phyloP scores from a whole-genome alignment of 2,888 invertebrate species.

The Microctonus aethiopoides region DNA sequence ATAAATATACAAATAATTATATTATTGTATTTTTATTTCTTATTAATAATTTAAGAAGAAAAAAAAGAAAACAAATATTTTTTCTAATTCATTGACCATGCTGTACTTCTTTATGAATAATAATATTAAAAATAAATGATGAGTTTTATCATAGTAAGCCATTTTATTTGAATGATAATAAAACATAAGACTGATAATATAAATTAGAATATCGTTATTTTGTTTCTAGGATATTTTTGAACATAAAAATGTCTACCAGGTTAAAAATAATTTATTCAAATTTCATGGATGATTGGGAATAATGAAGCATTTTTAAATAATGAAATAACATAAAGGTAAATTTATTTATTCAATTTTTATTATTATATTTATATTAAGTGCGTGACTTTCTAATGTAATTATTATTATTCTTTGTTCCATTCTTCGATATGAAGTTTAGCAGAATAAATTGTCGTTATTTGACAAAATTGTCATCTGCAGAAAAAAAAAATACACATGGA shows the following conservation, averaged over 20 bases:
- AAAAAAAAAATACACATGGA: not conserved
- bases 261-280: constrained; percentile 4
- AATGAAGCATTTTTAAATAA: not conserved
- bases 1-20: too few species aligned
- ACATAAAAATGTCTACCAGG: constrained; percentile 7
- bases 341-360: not conserved
- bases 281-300: not conserved
- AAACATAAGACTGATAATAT: not conserved
- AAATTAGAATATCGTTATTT: not conserved
- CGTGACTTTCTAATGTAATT: not conserved
- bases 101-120: too few species aligned
- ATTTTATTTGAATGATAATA: not conserved
- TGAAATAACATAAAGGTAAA: not conserved
- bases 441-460: not conserved
- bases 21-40: too few species aligned
- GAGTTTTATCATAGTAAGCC: not conserved
- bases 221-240: constrained; percentile 9
- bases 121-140: not conserved
- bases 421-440: not conserved
- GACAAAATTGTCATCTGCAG: not conserved
- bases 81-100: too few species aligned
- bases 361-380: not conserved
- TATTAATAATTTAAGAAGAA: too few species aligned
- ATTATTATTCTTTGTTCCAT: not conserved
- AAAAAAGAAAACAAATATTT: not conserved